Evolutionary conservation across 2,888 invertebrate genomes (phyloP), one percentile per base, ranked within the genome.

Genomic region (Oligia strigilis): DNA sequence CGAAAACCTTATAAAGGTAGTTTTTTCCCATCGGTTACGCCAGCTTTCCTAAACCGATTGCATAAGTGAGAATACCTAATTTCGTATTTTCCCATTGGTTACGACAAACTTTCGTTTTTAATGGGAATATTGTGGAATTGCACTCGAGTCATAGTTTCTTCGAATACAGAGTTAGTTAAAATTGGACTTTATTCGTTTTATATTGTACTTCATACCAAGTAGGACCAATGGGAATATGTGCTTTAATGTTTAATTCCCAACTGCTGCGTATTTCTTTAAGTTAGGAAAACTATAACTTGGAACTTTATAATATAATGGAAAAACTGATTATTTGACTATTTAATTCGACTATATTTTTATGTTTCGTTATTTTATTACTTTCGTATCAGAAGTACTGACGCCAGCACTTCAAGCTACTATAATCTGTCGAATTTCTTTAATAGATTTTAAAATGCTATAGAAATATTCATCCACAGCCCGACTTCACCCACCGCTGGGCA

Each of bases 81-180:
- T 69, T 46, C 43, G n/a, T 49, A 46, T 75, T 69, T 83, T 72
- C 60, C 64, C 40, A 80, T 72, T 19, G 13, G 29, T 6, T 43
- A 52, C 43, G 60, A 60, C 17, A 14, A 70, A 67, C 62, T 83
- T 83, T 62, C 19, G 36, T 72, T 60, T 67, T 49, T 72, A 67
- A 75, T 64, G 78, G 67, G 80, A 84, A 83, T 62, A 40, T 60
- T 52, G 19, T 66, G 9, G 23, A 72, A 74, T 67, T 74, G 49
- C 55, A 64, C 43, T 71, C 14, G 23, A 40, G 40, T 36, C 46
- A 49, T 36, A 83, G 52, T 64, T 83, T 72, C 23, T 43, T 60
- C 3, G 19, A 74, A 58, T 58, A 14, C 58, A 65, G 75, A 65
- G 55, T 83, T 69, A 58, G 13, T n/a, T 58, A 58, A 19, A 58